Evolutionary conservation across 2,113 vertebrate genomes (phyloP), one percentile per base, ranked within the genome.

Genomic region (Pseudorhombus dupliciocellatus): DNA sequence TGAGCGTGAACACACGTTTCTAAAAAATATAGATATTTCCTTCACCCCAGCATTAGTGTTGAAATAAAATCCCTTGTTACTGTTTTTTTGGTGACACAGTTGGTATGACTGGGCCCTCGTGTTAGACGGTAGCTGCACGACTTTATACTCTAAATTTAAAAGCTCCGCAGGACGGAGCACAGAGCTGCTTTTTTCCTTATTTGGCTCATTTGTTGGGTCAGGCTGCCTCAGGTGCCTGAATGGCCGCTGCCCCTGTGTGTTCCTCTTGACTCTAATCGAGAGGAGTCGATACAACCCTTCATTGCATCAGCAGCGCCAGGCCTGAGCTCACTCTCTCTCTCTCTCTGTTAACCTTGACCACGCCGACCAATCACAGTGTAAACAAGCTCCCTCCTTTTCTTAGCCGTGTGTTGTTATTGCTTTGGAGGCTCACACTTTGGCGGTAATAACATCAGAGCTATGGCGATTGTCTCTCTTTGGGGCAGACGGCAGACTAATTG

Each of bases 401-500:
- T 57, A 16, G 53, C 12, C 64, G 61, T 73, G 79, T 79, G n/a
- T 78, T 77, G 72, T 83, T 84, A 84, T 73, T 66, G 74, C 79
- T 62, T 71, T 65, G 40, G 64, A 72, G 74, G 69, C 73, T 50
- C 76, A 88, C 75, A 75, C 73, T 80, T 71, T 78, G 52, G 37
- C 75, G 75, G 75, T 88, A 88, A 85, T 79, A 85, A 81, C 81
- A 77, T 88, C 83, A 74, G 80, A 73, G 79, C 74, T 52, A 44
- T 81, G 79, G 81, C 67, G 85, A 85, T 84, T 74, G 80, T 82
- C 81, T 89, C 78, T 91, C 86, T 89, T 79, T 62, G 74, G 90
- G 84, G 81, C 88, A 88, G 83, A 87, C 84, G 65, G 84, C 82
- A 75, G 78, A 84, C 90, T 92, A 92, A 93, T 92, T 92, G 92